These are phyloP conservation scores for Tachina fera DNA, from an alignment of 2,888 invertebrate genomes.

Conservation along the genomic window DNA sequence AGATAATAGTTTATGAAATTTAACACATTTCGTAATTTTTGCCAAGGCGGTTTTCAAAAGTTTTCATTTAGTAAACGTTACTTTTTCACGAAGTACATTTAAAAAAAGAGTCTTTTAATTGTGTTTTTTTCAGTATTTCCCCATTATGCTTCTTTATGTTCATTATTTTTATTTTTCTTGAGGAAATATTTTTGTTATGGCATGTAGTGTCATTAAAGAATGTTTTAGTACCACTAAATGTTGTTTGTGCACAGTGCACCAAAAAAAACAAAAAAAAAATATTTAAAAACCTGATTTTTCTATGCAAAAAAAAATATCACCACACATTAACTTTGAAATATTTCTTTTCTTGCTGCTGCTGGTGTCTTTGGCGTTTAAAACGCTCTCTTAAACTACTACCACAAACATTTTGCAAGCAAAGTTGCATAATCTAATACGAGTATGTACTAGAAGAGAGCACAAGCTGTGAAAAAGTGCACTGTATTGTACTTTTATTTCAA, in stretches of 20 bases:
- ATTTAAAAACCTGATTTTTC: conserved; percentile 65
- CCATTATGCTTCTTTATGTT: conserved; percentile 21
- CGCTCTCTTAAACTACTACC: conserved; percentile 24
- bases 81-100: neutral
- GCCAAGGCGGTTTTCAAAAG: too few species aligned
- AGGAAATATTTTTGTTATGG: conserved; percentile 40
- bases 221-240: conserved; percentile 44
- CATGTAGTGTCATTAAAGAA: conserved; percentile 52
- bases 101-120: neutral
- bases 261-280: conserved; percentile 14
- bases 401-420: conserved; percentile 23
- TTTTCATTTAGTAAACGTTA: too few species aligned
- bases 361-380: conserved; percentile 25
- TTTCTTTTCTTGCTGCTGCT: conserved; percentile 28
- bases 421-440: conserved; percentile 42
- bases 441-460: too few species aligned
- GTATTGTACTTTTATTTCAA: too few species aligned
- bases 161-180: conserved; percentile 1
- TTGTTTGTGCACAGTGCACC: conserved; percentile 11
- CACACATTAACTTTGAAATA: conserved; percentile 25
- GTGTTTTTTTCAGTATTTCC: neutral
- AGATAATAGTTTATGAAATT: too few species aligned
- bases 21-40: too few species aligned
- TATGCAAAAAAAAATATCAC: conserved; percentile 18
- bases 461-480: too few species aligned